A percentile compares a stretch with the other conserved stretches of the same genome.
These are phyloP conservation scores for Drosophila auraria DNA, from an alignment of 1,140 invertebrate genomes.

Conservation along the genomic window DNA sequence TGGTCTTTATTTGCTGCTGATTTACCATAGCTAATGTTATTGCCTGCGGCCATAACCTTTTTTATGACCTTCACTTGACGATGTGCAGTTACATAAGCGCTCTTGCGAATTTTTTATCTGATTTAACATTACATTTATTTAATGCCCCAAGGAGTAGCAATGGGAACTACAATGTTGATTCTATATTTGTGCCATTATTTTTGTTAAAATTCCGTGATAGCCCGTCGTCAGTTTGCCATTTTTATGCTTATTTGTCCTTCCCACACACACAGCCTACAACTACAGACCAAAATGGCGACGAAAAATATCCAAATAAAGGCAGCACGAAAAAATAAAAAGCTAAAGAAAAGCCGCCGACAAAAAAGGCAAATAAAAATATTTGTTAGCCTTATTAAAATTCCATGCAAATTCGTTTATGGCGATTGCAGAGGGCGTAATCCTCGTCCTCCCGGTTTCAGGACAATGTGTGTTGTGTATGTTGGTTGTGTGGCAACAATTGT, in stretches of 20 bases:
- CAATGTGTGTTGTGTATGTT: slow-evolving; percentile 37
- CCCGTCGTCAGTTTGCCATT: slow-evolving; percentile 41
- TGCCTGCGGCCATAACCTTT: slow-evolving; percentile 33
- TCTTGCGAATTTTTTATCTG: slow-evolving; percentile 14
- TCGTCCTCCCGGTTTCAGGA: slow-evolving; percentile 22
- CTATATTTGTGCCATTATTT: background rate
- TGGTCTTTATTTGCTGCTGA: slow-evolving; percentile 35
- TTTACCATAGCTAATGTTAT: slow-evolving; percentile 46
- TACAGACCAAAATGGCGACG: slow-evolving; percentile 54
- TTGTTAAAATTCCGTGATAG: slow-evolving; percentile 50
- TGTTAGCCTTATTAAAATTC: slow-evolving; percentile 78
- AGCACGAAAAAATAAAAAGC: slow-evolving; percentile 8
- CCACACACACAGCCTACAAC: slow-evolving; percentile 5
- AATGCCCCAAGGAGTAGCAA: background rate
- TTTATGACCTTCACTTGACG: slow-evolving; percentile 42
- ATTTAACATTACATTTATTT: slow-evolving; percentile 17
- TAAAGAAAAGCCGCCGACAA: slow-evolving; percentile 14
- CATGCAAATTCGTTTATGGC: slow-evolving; percentile 80
- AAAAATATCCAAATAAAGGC: slow-evolving; percentile 51
- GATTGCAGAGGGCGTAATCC: slow-evolving; percentile 39
- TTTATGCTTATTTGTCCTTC: slow-evolving; percentile 28
- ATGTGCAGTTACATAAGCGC: slow-evolving; percentile 27
- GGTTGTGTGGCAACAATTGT: slow-evolving; percentile 74
- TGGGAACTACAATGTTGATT: slow-evolving; percentile 17
- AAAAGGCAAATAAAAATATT: slow-evolving; percentile 46